Conservation (phyloP, 2,113 vertebrate species). For the Ceyx margarethae region DNA sequence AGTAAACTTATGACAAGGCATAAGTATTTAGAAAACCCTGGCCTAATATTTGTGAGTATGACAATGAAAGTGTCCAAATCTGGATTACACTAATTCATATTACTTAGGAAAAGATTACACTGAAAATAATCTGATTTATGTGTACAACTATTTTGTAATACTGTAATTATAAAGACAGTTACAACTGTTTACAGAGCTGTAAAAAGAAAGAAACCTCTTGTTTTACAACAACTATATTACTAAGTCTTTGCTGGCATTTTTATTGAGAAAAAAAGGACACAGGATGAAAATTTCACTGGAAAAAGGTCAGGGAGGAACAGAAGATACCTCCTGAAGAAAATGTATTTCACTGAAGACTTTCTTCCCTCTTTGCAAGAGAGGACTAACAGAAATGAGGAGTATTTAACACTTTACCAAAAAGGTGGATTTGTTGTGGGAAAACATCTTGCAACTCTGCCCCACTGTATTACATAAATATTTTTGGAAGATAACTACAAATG, state of each 20-base stretch:
- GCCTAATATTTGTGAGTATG: not conserved
- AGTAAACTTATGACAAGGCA: not conserved
- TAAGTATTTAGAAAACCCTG: not conserved
- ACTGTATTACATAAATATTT: slow-evolving; percentile 5
- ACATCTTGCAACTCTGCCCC: slow-evolving; percentile 6
- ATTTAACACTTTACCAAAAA: slow-evolving; percentile 28
- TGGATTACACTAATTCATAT: not conserved
- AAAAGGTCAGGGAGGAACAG: slow-evolving; percentile 61
- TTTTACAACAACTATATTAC: not conserved
- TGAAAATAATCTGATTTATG: not conserved
- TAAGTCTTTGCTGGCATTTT: slow-evolving; percentile 26
- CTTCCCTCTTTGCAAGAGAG: slow-evolving; percentile 45
- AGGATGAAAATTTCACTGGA: slow-evolving; percentile 41
- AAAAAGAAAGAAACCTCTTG: not conserved
- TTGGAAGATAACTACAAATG: slow-evolving; percentile 53
- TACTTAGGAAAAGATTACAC: not conserved
- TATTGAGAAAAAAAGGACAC: slow-evolving; percentile 48
- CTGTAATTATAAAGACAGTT: not conserved
- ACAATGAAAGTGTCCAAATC: not conserved
- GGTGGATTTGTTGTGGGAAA: slow-evolving; percentile 54
- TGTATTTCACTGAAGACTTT: slow-evolving; percentile 47
- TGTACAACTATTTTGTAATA: not conserved
- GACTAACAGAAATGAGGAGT: slow-evolving; percentile 43
- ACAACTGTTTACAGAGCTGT: not conserved
- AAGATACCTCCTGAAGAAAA: slow-evolving; percentile 66